phyloP scores from a whole-genome alignment of 2,797 vertebrate species.

The Myotis myotis region DNA sequence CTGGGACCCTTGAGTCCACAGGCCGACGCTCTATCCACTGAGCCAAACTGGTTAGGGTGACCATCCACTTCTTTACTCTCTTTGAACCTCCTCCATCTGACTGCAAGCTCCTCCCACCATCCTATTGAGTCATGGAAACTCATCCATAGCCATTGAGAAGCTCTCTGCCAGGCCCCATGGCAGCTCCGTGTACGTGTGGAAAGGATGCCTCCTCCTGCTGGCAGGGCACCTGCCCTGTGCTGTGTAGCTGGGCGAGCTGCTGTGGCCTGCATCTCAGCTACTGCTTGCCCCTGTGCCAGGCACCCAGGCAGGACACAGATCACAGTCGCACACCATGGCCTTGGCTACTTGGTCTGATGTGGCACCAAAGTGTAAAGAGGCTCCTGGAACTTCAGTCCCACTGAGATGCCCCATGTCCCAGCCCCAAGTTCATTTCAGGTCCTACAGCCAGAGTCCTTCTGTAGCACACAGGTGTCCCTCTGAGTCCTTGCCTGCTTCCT shows the following conservation, averaged over 20 bases:
- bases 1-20: too few species aligned
- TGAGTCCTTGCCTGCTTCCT: neutral
- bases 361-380: neutral
- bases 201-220: accelerated
- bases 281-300: neutral
- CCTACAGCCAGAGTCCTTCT: neutral
- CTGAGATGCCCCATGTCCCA: neutral
- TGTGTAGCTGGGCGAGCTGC: neutral
- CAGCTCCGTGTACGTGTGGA: accelerated
- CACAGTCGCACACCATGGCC: accelerated
- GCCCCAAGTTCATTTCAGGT: neutral
- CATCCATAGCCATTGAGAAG: neutral
- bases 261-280: neutral
- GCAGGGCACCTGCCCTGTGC: too few species aligned
- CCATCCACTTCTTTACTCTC: neutral
- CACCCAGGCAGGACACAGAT: accelerated
- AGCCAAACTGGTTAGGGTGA: too few species aligned
- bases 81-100: neutral
- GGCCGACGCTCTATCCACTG: too few species aligned
- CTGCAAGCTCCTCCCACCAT: neutral
- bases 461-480: neutral
- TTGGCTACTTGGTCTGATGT: neutral
- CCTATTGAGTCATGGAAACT: neutral
- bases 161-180: neutral
- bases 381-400: neutral